A percentile compares a stretch with the other conserved stretches of the same genome.
Evolutionary conservation across 2,113 vertebrate species (phyloP).

Genomic region (Xiphorhynchus elegans): DNA sequence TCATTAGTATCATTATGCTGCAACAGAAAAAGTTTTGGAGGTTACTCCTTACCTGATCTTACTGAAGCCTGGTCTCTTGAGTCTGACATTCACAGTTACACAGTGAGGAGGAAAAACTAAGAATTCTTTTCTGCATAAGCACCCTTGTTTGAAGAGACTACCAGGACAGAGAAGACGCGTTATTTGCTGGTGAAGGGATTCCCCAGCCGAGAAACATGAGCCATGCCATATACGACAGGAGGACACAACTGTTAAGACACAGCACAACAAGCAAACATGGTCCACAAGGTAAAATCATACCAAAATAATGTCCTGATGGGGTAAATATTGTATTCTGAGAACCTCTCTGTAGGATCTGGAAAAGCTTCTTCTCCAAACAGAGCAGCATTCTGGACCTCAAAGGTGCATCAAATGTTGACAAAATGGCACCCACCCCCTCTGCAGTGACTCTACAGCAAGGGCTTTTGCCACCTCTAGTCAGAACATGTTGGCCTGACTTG

Average conservation of each 20-base stretch:
- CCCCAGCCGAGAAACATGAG: neutral
- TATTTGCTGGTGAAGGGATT: neutral
- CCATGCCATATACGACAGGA: neutral
- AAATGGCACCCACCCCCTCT: accelerated
- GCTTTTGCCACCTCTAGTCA: neutral
- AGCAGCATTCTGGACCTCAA: neutral
- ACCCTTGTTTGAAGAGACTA: neutral
- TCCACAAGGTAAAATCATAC: neutral
- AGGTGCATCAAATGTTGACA: neutral
- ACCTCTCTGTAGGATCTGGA: neutral
- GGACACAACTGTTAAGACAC: neutral
- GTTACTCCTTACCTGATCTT: neutral
- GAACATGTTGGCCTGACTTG: neutral
- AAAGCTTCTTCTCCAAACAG: neutral
- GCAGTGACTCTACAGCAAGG: neutral
- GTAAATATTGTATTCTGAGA: neutral
- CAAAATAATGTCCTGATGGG: neutral
- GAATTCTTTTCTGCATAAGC: neutral
- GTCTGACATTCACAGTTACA: neutral
- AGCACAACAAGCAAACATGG: neutral
- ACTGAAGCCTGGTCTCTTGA: neutral
- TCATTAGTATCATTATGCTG: neutral
- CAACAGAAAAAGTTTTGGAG: neutral
- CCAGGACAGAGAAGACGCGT: accelerated
- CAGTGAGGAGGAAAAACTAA: neutral